phyloP scores from a whole-genome alignment of 2,888 invertebrate genomes.

The Diaprepes abbreviatus region DNA sequence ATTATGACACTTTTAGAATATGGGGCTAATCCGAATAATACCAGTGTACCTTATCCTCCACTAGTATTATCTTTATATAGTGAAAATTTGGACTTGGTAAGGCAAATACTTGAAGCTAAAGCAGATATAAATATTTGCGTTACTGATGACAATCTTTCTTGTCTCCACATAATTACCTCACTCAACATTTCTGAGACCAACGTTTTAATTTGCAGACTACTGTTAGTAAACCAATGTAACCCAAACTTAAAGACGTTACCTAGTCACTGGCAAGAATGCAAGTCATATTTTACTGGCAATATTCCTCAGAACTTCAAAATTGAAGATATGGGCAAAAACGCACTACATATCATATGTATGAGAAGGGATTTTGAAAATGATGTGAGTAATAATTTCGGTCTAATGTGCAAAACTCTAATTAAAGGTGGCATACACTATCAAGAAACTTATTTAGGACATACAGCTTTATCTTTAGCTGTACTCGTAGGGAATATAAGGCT shows the following conservation, averaged over 20 bases:
- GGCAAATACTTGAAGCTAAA: slow-evolving; percentile 54
- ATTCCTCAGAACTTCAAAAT: slow-evolving; percentile 40
- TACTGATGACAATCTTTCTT: slow-evolving; percentile 57
- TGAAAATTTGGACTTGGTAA: slow-evolving; percentile 57
- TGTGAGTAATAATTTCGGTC: slow-evolving; percentile 49
- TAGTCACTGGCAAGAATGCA: slow-evolving; percentile 60
- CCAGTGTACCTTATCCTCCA: slow-evolving; percentile 61
- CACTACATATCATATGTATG: slow-evolving; percentile 63
- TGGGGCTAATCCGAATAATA: slow-evolving; percentile 62
- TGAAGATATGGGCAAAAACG: slow-evolving; percentile 61
- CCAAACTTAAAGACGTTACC: slow-evolving; percentile 58
- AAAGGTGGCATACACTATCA: slow-evolving; percentile 51
- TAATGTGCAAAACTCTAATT: slow-evolving; percentile 55
- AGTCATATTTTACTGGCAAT: slow-evolving; percentile 51
- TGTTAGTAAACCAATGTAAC: slow-evolving; percentile 59
- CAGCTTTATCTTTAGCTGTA: slow-evolving; percentile 62
- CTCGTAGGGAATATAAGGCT: slow-evolving; percentile 60
- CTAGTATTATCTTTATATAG: slow-evolving; percentile 62
- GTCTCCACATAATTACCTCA: slow-evolving; percentile 61
- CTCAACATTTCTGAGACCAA: slow-evolving; percentile 51
- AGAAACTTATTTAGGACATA: slow-evolving; percentile 63
- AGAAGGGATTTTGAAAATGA: slow-evolving; percentile 61
- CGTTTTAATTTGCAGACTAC: slow-evolving; percentile 53
- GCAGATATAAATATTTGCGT: slow-evolving; percentile 57
- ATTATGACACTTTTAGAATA: slow-evolving; percentile 58